phyloP scores from a whole-genome alignment of 2,797 vertebrate species.

The Emys orbicularis region DNA sequence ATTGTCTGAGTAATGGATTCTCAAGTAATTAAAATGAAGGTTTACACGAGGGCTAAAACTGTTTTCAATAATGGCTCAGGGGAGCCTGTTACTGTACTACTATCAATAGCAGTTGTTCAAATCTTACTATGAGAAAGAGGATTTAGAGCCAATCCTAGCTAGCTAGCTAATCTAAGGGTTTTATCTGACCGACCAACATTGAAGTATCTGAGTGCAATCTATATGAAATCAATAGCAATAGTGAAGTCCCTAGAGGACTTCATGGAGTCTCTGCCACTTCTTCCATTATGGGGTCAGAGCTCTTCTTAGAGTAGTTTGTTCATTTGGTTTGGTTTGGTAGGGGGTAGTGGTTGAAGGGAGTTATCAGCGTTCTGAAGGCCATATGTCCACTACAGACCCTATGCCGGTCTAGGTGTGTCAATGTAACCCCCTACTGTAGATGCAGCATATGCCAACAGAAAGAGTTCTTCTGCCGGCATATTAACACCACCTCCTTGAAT shows the following conservation, averaged over 20 bases:
- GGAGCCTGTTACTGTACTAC: not conserved
- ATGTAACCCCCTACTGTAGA: not conserved
- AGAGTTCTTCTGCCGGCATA: not conserved
- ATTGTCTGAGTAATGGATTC: not conserved
- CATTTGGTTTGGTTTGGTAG: not conserved
- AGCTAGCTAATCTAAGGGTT: not conserved
- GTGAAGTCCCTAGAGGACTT: not conserved
- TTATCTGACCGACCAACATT: not conserved
- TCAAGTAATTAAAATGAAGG: not conserved
- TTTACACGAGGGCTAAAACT: not conserved
- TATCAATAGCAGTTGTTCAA: not conserved
- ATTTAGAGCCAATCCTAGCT: constrained; percentile 11
- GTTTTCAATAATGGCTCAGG: not conserved
- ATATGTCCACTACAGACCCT: not conserved
- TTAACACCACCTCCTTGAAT: not conserved
- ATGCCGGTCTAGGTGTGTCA: not conserved
- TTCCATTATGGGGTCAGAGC: not conserved
- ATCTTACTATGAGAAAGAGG: not conserved
- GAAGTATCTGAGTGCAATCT: not conserved
- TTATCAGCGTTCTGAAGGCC: not conserved
- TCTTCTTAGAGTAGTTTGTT: not conserved
- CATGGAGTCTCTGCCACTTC: not conserved
- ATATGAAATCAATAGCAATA: not conserved
- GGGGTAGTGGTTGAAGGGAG: not conserved
- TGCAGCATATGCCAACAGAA: not conserved